phyloP scores from a whole-genome alignment of 2,888 invertebrate genomes.

The Dinocampus coccinellae region DNA sequence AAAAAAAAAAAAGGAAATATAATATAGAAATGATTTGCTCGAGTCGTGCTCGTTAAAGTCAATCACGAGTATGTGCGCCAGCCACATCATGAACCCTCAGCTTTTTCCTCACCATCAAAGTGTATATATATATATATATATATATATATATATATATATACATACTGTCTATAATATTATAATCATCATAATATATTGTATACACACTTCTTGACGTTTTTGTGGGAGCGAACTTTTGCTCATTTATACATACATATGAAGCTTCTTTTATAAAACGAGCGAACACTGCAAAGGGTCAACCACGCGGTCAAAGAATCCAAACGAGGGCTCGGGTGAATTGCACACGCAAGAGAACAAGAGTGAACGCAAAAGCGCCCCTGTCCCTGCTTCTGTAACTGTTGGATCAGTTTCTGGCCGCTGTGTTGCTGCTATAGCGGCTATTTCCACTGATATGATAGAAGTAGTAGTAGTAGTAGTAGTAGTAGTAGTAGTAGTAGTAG shows the following conservation, averaged over 20 bases:
- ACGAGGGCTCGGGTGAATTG: slow-evolving; percentile 18
- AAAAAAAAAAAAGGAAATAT: not conserved
- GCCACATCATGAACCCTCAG: slow-evolving; percentile 13
- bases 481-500: not conserved
- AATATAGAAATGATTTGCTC: slow-evolving; percentile 26
- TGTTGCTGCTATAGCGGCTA: not conserved
- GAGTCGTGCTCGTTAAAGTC: slow-evolving; percentile 37
- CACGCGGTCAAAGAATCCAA: slow-evolving; percentile 32
- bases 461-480: not conserved
- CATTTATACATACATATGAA: not conserved
- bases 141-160: slow-evolving; percentile 21
- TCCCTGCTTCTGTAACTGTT: not conserved
- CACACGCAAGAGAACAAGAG: not conserved
- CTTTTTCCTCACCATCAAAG: slow-evolving; percentile 15
- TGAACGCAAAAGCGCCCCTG: not conserved
- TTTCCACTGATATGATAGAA: not conserved
- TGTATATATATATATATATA: slow-evolving; percentile 11
- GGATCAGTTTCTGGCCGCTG: not conserved
- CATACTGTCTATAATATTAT: not conserved
- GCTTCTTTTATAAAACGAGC: slow-evolving; percentile 1
- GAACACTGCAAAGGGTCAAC: slow-evolving; percentile 29
- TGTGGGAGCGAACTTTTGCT: slow-evolving; percentile 7
- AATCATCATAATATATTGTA: slow-evolving; percentile 19
- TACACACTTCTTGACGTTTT: slow-evolving; percentile 15
- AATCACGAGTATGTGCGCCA: slow-evolving; percentile 21